A percentile compares a stretch with the other conserved stretches of the same genome.
These are phyloP conservation scores for Wasmannia auropunctata DNA, from an alignment of 1,140 invertebrate species.

Conservation along the genomic window DNA sequence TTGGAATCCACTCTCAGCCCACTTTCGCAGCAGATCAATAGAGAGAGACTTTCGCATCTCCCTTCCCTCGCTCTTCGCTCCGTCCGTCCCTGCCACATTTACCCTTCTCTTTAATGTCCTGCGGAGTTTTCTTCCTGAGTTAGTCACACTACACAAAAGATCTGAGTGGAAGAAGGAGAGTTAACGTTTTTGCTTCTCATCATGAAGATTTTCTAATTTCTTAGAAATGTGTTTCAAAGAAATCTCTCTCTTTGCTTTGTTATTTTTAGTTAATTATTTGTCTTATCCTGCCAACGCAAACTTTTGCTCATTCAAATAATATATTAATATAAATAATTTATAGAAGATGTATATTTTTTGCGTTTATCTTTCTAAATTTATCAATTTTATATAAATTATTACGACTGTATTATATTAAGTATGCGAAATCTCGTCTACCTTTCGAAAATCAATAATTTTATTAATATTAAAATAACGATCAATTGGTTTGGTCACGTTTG, in stretches of 20 bases:
- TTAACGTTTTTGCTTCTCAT: neutral
- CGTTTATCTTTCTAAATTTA: neutral
- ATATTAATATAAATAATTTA: neutral
- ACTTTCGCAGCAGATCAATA: conserved; percentile 82
- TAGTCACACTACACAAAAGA: neutral
- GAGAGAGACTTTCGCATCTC: conserved; percentile 72
- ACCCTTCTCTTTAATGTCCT: conserved; percentile 1
- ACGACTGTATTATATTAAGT: neutral
- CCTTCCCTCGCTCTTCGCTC: conserved; percentile 14
- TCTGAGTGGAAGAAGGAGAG: neutral
- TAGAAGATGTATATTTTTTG: neutral
- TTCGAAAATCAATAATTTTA: neutral
- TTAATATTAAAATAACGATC: neutral
- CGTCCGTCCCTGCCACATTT: neutral
- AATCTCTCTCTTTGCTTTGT: no score
- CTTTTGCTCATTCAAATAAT: neutral
- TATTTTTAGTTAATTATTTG: no score
- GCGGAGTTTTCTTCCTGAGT: conserved; percentile 10
- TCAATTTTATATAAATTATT: neutral
- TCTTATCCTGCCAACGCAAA: neutral
- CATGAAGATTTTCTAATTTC: neutral
- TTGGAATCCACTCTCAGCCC: conserved; percentile 76
- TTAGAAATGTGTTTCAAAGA: no score
- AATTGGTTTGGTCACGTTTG: neutral
- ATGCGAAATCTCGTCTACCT: neutral